Evolutionary conservation across 2,888 invertebrate species (phyloP), one percentile per base, ranked within the genome.

Genomic region (Eretmocerus hayati): DNA sequence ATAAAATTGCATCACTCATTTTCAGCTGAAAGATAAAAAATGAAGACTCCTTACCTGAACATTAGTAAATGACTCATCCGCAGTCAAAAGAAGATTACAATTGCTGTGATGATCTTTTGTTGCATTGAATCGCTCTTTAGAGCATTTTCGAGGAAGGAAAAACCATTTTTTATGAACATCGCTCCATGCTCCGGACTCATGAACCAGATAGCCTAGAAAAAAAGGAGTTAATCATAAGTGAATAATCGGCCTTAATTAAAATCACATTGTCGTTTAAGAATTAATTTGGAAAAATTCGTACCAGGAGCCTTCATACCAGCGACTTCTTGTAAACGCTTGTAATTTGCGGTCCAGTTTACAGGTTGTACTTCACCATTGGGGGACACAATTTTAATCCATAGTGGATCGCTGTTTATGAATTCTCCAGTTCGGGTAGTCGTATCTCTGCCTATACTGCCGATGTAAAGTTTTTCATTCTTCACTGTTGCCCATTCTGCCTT

Each of bases 401-500:
- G 92, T 1, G 99, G 97, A 74, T 96, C 84, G 59, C 86, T 80
- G 66, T 86, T 92, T 59, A 85, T 75, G 59, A 90, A 87, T 50
- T 85, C 85, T 5, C 97, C 97, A 30, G 77, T 74, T 2, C 82
- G 72, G 0, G 91, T 88, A 0, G 96, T 97, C 95, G 96, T 97
- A 72, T 97, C 97, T 72, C 97, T 93, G 5, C 93, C 93, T 78
- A 95, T 87, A 13, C 96, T 94, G 0, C 97, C 99, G 1, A 96
- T 83, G 69, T 89, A 92, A 1, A 99, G 70, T 19, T 83, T 75
- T 51, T 87, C 81, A 69, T 92, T 85, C 71, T 93, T 93, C 0
- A 96, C 85, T 0, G 95, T 85, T 5, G 93, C 91, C 97, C 99
- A 99, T 73, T 97, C 97, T 4, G 89, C 84, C 70, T 99, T 99